A percentile compares a stretch with the other conserved stretches of the same genome.
Conservation (phyloP, 2,888 invertebrate species). For the Synanthedon tipuliformis region DNA sequence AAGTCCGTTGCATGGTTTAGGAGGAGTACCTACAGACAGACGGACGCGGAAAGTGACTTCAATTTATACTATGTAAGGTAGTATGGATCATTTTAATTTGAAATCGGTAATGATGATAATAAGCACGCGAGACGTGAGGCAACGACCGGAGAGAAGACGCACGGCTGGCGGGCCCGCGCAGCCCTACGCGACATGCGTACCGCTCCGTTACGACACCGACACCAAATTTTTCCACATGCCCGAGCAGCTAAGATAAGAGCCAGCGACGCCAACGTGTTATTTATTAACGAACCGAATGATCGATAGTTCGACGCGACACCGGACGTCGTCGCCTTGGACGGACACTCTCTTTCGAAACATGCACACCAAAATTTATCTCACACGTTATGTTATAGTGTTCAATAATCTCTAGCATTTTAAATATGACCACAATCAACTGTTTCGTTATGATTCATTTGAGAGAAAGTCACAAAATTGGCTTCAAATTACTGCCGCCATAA, state of each 20-base stretch:
- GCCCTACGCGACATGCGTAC: constrained; percentile 58
- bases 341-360: constrained; percentile 60
- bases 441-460: too few species aligned
- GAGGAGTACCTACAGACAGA: too few species aligned
- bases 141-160: constrained; percentile 49
- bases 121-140: constrained; percentile 35
- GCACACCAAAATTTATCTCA: constrained; percentile 31
- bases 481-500: too few species aligned
- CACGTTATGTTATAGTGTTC: constrained; percentile 4
- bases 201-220: constrained; percentile 68
- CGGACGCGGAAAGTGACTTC: too few species aligned
- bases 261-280: constrained; percentile 66
- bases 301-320: constrained; percentile 69
- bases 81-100: constrained; percentile 38
- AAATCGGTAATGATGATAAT: constrained; percentile 30
- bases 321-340: constrained; percentile 57
- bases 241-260: constrained; percentile 64
- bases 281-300: constrained; percentile 72
- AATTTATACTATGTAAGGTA: too few species aligned
- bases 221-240: constrained; percentile 70
- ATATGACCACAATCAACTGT: too few species aligned
- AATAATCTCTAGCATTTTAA: not conserved
- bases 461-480: too few species aligned
- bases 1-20: too few species aligned
- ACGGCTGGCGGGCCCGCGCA: constrained; percentile 47